phyloP scores from a whole-genome alignment of 2,888 invertebrate genomes.

The Stegana nigrithorax region DNA sequence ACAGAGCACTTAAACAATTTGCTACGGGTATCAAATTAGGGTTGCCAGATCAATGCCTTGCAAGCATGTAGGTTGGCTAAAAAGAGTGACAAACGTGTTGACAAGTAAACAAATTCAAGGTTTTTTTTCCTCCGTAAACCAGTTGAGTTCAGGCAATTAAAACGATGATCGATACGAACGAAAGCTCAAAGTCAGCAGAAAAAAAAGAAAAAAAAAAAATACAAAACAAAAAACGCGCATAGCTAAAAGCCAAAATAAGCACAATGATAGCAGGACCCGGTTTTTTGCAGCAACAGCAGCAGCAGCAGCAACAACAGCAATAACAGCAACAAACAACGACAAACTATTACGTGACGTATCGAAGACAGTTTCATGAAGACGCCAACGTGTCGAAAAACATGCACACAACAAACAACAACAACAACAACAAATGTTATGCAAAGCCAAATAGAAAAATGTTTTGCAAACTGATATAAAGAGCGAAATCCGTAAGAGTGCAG shows the following conservation, averaged over 20 bases:
- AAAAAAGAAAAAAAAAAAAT: background rate
- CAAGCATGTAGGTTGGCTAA: background rate
- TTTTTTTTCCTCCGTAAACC: background rate
- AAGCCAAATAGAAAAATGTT: too few relatives aligned
- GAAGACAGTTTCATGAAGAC: background rate
- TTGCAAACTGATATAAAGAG: background rate
- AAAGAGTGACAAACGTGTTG: background rate
- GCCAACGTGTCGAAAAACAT: background rate
- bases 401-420: too few relatives aligned
- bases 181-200: too few relatives aligned
- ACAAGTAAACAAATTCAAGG: background rate
- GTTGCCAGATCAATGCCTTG: too few relatives aligned
- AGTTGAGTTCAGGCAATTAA: background rate
- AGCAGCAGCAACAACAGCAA: constrained; percentile 14
- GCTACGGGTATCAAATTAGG: too few relatives aligned
- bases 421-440: too few relatives aligned
- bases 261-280: constrained; percentile 6
- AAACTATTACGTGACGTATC: constrained; percentile 7
- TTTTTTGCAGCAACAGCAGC: background rate
- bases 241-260: background rate
- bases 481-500: background rate
- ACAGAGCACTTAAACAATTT: too few relatives aligned
- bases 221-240: background rate
- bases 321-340: background rate
- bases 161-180: background rate